Evolutionary conservation across 2,797 vertebrate genomes (phyloP).

Genomic region (Sternotherus odoratus): DNA sequence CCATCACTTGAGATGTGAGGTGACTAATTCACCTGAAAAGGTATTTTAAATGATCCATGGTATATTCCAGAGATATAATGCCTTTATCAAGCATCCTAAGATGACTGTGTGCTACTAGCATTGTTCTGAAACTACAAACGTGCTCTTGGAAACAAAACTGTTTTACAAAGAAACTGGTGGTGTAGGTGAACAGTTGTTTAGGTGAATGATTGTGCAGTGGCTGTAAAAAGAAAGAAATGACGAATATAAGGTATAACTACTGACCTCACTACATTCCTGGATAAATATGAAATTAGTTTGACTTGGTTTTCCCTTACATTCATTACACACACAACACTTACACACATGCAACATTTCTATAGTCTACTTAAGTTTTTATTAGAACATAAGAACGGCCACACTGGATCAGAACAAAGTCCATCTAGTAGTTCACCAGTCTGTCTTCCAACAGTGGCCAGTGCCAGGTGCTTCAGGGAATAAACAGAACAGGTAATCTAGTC

Average conservation of each 20-base stretch:
- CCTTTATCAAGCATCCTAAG: background rate
- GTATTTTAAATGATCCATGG: slow-evolving; percentile 25
- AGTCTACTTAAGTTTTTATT: background rate
- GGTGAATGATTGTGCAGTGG: background rate
- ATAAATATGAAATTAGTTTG: slow-evolving; percentile 15
- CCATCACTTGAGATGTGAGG: background rate
- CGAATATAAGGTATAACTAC: background rate
- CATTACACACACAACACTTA: background rate
- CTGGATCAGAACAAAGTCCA: no score
- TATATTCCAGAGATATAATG: background rate
- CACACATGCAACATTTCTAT: background rate
- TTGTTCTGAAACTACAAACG: background rate
- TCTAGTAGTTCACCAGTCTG: no score
- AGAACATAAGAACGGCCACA: no score
- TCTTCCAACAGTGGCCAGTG: no score
- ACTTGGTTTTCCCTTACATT: background rate
- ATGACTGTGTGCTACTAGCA: background rate
- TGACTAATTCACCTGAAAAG: slow-evolving; percentile 12
- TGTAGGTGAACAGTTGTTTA: slow-evolving; percentile 33
- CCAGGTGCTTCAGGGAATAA: no score
- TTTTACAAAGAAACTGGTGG: slow-evolving; percentile 33
- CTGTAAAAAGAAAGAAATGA: background rate
- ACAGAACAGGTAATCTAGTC: no score
- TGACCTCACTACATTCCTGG: background rate
- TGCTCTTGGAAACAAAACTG: background rate